Evolutionary conservation across 1,140 invertebrate genomes (phyloP), one percentile per base, ranked within the genome.

Genomic region (Portunus trituberculatus): DNA sequence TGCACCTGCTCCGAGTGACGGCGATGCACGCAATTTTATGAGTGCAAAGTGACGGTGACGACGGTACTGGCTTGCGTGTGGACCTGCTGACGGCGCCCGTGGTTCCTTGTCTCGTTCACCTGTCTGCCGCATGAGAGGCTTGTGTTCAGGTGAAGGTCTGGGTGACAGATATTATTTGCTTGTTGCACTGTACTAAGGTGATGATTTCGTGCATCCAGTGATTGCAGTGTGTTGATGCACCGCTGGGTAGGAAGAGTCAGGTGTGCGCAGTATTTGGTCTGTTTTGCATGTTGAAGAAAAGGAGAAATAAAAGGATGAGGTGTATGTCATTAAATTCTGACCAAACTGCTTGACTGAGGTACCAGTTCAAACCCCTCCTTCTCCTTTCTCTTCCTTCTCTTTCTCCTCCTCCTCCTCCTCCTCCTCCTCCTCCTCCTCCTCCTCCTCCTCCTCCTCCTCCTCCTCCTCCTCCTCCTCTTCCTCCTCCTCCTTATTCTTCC

Each of bases 1-100:
- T 48, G 4, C 86, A 2, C 86, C 86, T 20, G 31, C 86, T 32
- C 12, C 16, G n/a, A 76, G 67, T 76, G 25, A 76, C 67, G 67
- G 20, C 67, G 20, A 76, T 76, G 67, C 67, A 76, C 67, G 67
- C 67, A 76, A 76, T 25, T 76, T 76, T 76, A 76, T 25, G 67
- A 76, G 67, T n/a, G 67, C 67, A 76, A 76, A 76, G 67, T 76
- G 67, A 76, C 67, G 67, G 67, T 76, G 67, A 76, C 67, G 67
- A 76, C 10, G 67, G 67, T n/a, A 25, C 67, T 25, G 67, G 67
- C 67, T 76, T 76, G 67, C 67, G 67, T 76, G 67, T 76, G 67
- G 12, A 76, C 67, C 67, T 76, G 67, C 67, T n/a, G 67, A 76
- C 67, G 25, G 67, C 67, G 8, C 20, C n/a, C 25, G 67, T 76